Conservation (phyloP, 64 coral and sea anemone genomes). For the Dendronephthya gigantea region DNA sequence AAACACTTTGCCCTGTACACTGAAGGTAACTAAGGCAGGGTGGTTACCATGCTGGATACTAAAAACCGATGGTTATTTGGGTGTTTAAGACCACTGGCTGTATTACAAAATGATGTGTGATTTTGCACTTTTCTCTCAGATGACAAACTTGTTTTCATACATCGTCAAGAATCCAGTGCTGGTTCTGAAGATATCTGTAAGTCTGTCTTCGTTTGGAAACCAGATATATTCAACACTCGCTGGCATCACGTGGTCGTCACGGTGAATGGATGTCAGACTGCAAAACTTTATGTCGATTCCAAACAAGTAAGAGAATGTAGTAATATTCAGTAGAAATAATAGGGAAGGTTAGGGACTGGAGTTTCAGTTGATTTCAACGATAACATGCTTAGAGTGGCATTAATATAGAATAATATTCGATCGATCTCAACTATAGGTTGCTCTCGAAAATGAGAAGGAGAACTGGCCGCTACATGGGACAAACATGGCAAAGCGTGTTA, state of each 20-base stretch:
- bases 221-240: neutral
- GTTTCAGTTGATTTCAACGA: too few species aligned
- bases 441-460: neutral
- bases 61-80: too few species aligned
- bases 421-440: neutral
- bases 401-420: neutral
- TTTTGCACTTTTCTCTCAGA: neutral
- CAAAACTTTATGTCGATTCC: neutral
- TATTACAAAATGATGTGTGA: too few species aligned
- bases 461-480: neutral
- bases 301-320: neutral
- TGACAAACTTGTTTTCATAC: neutral
- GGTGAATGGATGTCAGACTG: neutral
- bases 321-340: too few species aligned
- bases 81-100: too few species aligned
- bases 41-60: too few species aligned
- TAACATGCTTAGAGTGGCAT: too few species aligned
- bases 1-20: neutral
- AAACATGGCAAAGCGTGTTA: neutral
- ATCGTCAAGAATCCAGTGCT: neutral
- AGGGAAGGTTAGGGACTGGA: too few species aligned
- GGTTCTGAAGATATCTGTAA: conserved; percentile 13
- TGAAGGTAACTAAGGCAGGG: neutral
- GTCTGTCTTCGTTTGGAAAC: neutral
- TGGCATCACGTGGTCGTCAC: conserved; percentile 15